Evolutionary conservation across 64 coral and sea anemone genomes (phyloP), one percentile per base, ranked within the genome.

Genomic region (Porites australiensis): DNA sequence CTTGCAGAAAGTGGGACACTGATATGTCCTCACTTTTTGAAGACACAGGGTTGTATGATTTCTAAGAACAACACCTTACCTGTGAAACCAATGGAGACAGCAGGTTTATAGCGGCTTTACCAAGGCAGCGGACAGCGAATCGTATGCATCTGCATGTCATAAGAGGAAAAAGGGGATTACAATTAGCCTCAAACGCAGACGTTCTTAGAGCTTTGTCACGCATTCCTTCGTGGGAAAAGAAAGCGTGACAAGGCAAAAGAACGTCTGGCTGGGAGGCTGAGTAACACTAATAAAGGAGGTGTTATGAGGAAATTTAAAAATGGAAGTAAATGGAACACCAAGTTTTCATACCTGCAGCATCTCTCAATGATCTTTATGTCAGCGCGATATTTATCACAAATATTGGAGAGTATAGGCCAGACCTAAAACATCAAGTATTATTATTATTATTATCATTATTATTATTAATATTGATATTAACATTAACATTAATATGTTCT

Each of bases 41-140:
- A 37, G 27, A 37, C 27, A 37, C 27, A 37, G 27, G 1, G 27
- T 37, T 37, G 27, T 37, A 37, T 37, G 27, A 37, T 37, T 37
- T 44, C 15, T 64, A 64, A 4, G 12, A 8, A 14, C 27, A 37
- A 37, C 27, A 72, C 22, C 14, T 92, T 67, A 98, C 95, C 95
- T 98, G 95, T 12, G 82, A 69, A 22, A 98, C 95, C 44, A 98
- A 70, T 12, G 95, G 92, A 14, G 95, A 82, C 10, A 98, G 52
- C 16, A 98, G 86, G 71, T 94, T 98, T 16, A 92, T 87, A 3
- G 95, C 95, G 62, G 88, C 72, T 88, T 98, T 98, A 10, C 95
- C 95, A 63, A 98, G 90, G 45, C 95, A 98, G 47, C 95, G 92
- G 37, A 98, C 87, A 70, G 95, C 95, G 75, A 98, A 98, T 71